These are phyloP conservation scores for Verasper variegatus DNA, from an alignment of 2,113 vertebrate species.

Conservation along the genomic window DNA sequence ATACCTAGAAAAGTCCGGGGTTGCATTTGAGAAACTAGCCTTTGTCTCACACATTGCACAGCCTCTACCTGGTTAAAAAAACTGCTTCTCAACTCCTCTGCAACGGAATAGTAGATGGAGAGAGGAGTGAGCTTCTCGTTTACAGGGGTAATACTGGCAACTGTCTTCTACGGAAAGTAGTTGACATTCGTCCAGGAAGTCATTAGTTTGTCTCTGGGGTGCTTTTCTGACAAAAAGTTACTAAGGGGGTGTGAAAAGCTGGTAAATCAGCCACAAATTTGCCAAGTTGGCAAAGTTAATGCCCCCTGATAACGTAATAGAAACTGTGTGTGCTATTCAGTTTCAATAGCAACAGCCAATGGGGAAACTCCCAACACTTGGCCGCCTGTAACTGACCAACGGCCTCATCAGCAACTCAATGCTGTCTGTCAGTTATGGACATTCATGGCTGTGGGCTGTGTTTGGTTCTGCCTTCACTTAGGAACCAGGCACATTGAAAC, in stretches of 20 bases:
- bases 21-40: background rate
- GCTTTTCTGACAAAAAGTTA: background rate
- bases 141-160: background rate
- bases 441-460: background rate
- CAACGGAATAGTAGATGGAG: background rate
- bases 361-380: background rate
- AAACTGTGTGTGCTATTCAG: background rate
- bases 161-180: background rate
- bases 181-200: background rate
- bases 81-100: background rate
- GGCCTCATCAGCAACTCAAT: background rate
- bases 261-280: background rate
- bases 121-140: background rate
- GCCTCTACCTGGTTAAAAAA: background rate
- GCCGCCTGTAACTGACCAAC: background rate
- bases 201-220: background rate
- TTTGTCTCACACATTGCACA: background rate
- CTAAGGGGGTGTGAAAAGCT: background rate
- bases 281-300: background rate
- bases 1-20: too few relatives aligned
- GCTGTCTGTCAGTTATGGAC: background rate
- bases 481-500: background rate
- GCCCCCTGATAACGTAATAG: background rate
- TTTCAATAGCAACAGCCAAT: background rate
- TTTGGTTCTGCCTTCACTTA: background rate